Conservation (phyloP, 2,888 invertebrate genomes). For the Scelioninae gen. 1 region DNA sequence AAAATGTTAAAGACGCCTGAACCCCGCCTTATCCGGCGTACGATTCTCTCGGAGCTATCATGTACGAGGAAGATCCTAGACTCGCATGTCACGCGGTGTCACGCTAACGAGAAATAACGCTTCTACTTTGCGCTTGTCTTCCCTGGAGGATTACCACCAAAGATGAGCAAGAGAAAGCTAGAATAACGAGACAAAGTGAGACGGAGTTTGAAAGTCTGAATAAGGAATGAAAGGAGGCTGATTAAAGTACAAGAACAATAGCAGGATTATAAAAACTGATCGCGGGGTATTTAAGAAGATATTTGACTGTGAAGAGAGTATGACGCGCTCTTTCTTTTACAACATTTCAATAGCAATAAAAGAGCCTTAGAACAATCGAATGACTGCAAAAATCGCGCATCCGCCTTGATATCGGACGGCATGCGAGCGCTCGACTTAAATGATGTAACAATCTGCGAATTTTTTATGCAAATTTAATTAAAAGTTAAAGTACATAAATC, state of each 20-base stretch:
- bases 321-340: conserved; percentile 55
- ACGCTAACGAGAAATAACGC: conserved; percentile 70
- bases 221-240: conserved; percentile 65
- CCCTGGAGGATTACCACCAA: conserved; percentile 62
- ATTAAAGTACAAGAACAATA: conserved; percentile 63
- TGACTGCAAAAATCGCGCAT: conserved; percentile 48
- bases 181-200: conserved; percentile 52
- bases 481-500: conserved; percentile 35
- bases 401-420: conserved; percentile 37
- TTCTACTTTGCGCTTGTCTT: conserved; percentile 69
- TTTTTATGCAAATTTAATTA: conserved; percentile 50
- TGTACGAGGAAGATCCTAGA: conserved; percentile 59
- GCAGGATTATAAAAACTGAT: conserved; percentile 65
- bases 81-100: conserved; percentile 69
- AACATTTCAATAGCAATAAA: conserved; percentile 41
- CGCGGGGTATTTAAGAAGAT: conserved; percentile 60
- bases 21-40: conserved; percentile 44
- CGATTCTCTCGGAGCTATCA: conserved; percentile 57
- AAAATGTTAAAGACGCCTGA: conserved; percentile 57
- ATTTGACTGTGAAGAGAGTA: conserved; percentile 58
- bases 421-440: conserved; percentile 6
- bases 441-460: conserved; percentile 38
- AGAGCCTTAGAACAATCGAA: conserved; percentile 52
- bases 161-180: conserved; percentile 65
- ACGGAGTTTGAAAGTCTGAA: conserved; percentile 58